These are phyloP conservation scores for Papilio polyxenes DNA, from an alignment of 1,140 invertebrate species.

Conservation along the genomic window DNA sequence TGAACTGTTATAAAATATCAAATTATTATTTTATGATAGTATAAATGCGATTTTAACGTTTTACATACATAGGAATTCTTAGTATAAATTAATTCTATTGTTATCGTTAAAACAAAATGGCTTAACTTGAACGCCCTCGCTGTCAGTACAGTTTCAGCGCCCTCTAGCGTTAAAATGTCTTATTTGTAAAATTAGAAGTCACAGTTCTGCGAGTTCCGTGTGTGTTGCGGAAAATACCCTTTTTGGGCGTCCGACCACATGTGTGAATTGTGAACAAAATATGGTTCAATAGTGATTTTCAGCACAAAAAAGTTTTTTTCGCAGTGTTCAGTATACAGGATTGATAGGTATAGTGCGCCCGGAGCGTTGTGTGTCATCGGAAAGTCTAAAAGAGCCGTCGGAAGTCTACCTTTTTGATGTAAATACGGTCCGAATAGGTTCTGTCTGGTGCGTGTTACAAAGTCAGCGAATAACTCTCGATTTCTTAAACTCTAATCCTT, in stretches of 20 bases:
- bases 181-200: slow-evolving; percentile 78
- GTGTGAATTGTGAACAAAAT: slow-evolving; percentile 80
- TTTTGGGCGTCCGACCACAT: slow-evolving; percentile 82
- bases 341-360: slow-evolving; percentile 64
- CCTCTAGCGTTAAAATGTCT: slow-evolving; percentile 70
- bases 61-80: background rate
- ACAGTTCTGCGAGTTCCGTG: slow-evolving; percentile 79
- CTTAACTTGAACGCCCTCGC: slow-evolving; percentile 56
- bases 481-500: slow-evolving; percentile 48
- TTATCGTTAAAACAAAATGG: background rate
- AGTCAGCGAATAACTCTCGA: slow-evolving; percentile 66
- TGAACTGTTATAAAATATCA: background rate
- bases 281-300: slow-evolving; percentile 76
- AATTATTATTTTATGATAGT: background rate
- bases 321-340: slow-evolving; percentile 56
- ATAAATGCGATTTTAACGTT: background rate
- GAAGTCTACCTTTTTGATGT: slow-evolving; percentile 80
- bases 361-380: slow-evolving; percentile 62
- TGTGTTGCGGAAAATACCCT: slow-evolving; percentile 81
- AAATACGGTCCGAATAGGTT: slow-evolving; percentile 78
- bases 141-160: slow-evolving; percentile 60
- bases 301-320: slow-evolving; percentile 59
- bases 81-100: background rate
- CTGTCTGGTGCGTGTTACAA: slow-evolving; percentile 73
- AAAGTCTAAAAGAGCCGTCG: slow-evolving; percentile 71